Base-by-base conservation (phyloP, 2,888 invertebrate species). In the Napeogenes sylphis region DNA sequence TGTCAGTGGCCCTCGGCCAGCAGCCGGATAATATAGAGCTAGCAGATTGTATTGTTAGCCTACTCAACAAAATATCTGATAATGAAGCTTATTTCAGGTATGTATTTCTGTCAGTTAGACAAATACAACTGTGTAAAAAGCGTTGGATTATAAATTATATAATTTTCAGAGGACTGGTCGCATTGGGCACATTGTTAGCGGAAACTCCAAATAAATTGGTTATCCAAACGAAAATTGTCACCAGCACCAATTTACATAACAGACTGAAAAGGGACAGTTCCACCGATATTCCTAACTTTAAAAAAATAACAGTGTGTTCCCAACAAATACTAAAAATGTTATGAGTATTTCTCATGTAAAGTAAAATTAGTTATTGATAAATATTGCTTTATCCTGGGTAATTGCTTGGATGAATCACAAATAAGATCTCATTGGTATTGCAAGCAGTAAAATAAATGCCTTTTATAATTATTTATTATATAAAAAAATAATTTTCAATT, bases 121-220 rank as follows among this genome's bases (percentile, higher is more conserved):
- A 14, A 35, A 58, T 33, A 21, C 21, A 21, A 21, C 21, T 21
- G 21, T 21, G 1, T 21, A 21, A 21, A 21, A 21, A 21, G 21
- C 21, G 21, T 21, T 21, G 21, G 21, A 21, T 21, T 21, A 21
- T 53, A n/a, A n/a, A 42, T 64, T 12, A 12, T 45, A 59, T 61
- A 62, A 58, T 61, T 71, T 61, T 64, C 84, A 92, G 97, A 77
- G 87, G 92, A 33, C 91, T 97, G 21, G 95, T 97, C 21, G 94
- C 94, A 0, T 83, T 96, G 42, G 96, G 97, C 56, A 96, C 96
- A 0, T 79, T 97, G 14, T 76, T 94, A 68, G 88, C 83, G 14
- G 91, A 86, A 69, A 85, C 88, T 45, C 84, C 84, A 4, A 84
- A 84, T 78, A 90, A 82, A 72, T 69, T 89, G 14, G 75, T 78